Percentiles rank a stretch among this genome's conserved stretches.
Evolutionary conservation across 2,888 invertebrate species (phyloP).

Genomic region (Platypus cylindrus): DNA sequence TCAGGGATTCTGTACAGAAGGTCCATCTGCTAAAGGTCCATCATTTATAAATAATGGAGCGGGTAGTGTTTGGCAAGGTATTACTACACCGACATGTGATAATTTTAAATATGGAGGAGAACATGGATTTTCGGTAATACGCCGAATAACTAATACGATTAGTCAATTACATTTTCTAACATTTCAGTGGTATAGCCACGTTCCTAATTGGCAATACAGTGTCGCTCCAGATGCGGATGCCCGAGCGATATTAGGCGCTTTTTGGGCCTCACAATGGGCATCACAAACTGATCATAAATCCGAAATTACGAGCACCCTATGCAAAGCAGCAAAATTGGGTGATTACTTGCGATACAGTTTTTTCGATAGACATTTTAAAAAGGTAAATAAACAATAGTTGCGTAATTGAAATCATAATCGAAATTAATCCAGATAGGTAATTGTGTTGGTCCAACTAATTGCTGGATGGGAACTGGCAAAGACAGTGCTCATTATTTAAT

Average conservation of each 20-base stretch:
- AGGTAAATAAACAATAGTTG: constrained; percentile 9
- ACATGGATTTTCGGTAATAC: constrained; percentile 13
- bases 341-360: constrained; percentile 18
- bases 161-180: too few relatives aligned
- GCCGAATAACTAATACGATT: background rate
- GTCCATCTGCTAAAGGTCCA: constrained; percentile 16
- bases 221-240: constrained; percentile 21
- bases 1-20: constrained; percentile 15
- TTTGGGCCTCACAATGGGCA: constrained; percentile 20
- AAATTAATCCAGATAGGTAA: constrained; percentile 14
- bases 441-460: constrained; percentile 16
- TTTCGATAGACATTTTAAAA: constrained; percentile 21
- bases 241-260: constrained; percentile 18
- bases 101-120: constrained; percentile 18
- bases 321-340: constrained; percentile 18
- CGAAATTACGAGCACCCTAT: constrained; percentile 13
- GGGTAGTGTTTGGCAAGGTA: constrained; percentile 13
- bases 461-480: constrained; percentile 18
- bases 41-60: constrained; percentile 20
- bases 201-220: constrained; percentile 17
- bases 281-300: constrained; percentile 10
- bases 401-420: background rate
- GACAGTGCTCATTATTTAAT: constrained; percentile 19
- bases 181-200: constrained; percentile 8
- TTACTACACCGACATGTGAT: constrained; percentile 21